These are phyloP conservation scores for Cyanocitta stelleri DNA, from an alignment of 2,113 vertebrate species.

Conservation along the genomic window DNA sequence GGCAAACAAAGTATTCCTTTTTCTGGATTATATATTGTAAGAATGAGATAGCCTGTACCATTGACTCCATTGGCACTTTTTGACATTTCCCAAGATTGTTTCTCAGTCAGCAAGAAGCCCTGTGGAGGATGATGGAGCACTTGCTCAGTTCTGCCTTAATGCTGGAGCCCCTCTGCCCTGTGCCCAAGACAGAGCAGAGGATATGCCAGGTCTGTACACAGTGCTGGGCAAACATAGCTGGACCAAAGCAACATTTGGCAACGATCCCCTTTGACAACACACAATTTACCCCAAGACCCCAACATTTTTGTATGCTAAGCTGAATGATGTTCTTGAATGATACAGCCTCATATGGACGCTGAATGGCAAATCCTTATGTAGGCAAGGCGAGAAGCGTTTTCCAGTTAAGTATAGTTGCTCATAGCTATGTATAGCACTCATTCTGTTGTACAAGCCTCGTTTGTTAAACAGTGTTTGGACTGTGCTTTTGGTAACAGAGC, in stretches of 20 bases:
- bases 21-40: background rate
- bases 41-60: background rate
- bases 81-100: background rate
- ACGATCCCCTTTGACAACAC: fast-evolving
- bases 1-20: background rate
- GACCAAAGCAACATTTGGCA: background rate
- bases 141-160: background rate
- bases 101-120: background rate
- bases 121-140: background rate
- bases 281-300: background rate
- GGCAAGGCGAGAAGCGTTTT: background rate
- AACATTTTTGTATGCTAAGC: background rate
- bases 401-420: background rate
- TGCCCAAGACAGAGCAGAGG: background rate
- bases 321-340: background rate
- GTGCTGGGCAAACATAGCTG: background rate
- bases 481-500: background rate
- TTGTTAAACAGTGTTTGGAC: background rate
- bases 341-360: background rate
- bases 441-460: background rate
- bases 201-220: background rate
- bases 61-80: background rate
- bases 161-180: background rate
- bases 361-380: background rate
- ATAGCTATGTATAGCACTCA: background rate